Evolutionary conservation across 2,888 invertebrate genomes (phyloP).

Genomic region (Bombylius major): DNA sequence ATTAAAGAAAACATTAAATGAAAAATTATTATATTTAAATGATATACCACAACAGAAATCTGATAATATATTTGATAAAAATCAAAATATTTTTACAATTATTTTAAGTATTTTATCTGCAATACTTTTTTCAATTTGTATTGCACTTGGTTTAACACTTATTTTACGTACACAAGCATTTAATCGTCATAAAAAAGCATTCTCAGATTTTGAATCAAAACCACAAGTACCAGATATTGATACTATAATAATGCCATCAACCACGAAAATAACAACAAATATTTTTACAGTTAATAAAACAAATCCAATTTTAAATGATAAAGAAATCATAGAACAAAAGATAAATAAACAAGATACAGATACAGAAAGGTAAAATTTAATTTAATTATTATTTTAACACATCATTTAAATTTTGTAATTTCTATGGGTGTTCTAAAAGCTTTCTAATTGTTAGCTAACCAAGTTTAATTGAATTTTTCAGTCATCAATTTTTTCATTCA

Average conservation of each 20-base stretch:
- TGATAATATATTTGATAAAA: slow-evolving; percentile 24
- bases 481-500: too few relatives aligned
- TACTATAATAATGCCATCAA: too few relatives aligned
- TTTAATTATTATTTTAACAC: neutral
- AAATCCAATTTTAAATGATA: slow-evolving; percentile 54
- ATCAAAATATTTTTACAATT: slow-evolving; percentile 38
- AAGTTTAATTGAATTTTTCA: too few relatives aligned
- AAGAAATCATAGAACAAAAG: slow-evolving; percentile 1
- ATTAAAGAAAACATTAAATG: slow-evolving; percentile 35
- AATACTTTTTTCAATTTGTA: slow-evolving; percentile 40
- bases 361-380: neutral
- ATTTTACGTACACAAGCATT: slow-evolving; percentile 44
- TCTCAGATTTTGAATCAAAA: slow-evolving; percentile 50
- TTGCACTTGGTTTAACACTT: slow-evolving; percentile 42
- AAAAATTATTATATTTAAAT: slow-evolving; percentile 24
- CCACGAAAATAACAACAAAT: slow-evolving; percentile 23
- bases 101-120: slow-evolving; percentile 42
- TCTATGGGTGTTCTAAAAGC: too few relatives aligned
- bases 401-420: neutral
- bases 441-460: too few relatives aligned
- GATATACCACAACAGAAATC: slow-evolving; percentile 38
- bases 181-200: slow-evolving; percentile 45
- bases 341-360: neutral
- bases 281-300: slow-evolving; percentile 56
- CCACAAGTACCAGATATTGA: slow-evolving; percentile 26